phyloP scores from a whole-genome alignment of 2,888 invertebrate genomes.

The Lasius platythorax region DNA sequence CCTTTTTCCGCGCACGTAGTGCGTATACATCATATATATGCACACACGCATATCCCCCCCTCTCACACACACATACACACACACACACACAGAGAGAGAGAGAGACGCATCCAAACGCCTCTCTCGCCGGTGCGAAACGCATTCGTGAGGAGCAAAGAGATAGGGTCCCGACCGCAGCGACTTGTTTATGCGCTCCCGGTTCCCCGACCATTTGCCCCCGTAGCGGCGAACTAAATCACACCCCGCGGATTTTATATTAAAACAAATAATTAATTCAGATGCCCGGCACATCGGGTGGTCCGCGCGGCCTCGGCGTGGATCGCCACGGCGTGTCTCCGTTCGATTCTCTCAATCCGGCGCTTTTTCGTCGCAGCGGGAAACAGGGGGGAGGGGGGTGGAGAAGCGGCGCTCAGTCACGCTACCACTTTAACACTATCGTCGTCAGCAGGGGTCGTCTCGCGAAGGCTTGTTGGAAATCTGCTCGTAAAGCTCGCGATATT shows the following conservation, averaged over 20 bases:
- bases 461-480: conserved; percentile 53
- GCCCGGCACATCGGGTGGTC: conserved; percentile 84
- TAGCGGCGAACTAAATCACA: conserved; percentile 85
- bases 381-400: conserved; percentile 25
- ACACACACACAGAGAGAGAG: background rate
- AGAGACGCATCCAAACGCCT: conserved; percentile 24
- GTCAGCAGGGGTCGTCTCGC: conserved; percentile 65
- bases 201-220: conserved; percentile 76
- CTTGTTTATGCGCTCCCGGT: conserved; percentile 83
- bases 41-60: background rate
- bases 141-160: conserved; percentile 40
- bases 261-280: conserved; percentile 86
- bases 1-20: background rate
- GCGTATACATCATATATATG: background rate
- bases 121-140: conserved; percentile 51
- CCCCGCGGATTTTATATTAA: conserved; percentile 85
- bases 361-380: conserved; percentile 49
- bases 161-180: conserved; percentile 67
- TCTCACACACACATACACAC: conserved; percentile 7
- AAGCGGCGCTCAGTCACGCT: conserved; percentile 64
- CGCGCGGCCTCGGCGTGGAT: conserved; percentile 60
- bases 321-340: conserved; percentile 61
- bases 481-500: conserved; percentile 59
- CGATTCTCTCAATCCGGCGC: conserved; percentile 61
- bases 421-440: conserved; percentile 70